These are phyloP conservation scores for Caranx melampygus DNA, from an alignment of 2,113 vertebrate genomes.

Conservation along the genomic window DNA sequence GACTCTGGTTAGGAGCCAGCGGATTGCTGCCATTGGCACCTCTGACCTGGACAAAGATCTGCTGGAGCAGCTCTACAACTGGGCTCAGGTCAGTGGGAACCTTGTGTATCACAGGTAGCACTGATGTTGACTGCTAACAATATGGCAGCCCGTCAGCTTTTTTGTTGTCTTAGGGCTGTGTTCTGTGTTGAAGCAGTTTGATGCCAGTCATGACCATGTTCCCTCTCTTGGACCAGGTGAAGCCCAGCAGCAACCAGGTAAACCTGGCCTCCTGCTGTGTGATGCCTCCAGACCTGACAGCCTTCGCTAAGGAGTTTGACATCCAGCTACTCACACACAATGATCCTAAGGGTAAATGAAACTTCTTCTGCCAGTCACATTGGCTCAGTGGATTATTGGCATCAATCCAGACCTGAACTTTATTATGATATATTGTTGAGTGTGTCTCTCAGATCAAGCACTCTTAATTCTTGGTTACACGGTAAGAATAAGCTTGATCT, in stretches of 20 bases:
- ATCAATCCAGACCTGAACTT: neutral
- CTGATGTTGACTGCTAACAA: neutral
- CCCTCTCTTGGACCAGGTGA: slow-evolving; percentile 84
- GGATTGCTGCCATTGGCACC: slow-evolving; percentile 94
- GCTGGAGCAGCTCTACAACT: slow-evolving; percentile 94
- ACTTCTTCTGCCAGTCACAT: neutral
- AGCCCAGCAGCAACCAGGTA: slow-evolving; percentile 98
- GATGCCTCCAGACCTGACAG: slow-evolving; percentile 98
- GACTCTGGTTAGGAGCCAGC: slow-evolving; percentile 89
- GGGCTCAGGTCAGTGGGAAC: slow-evolving; percentile 90
- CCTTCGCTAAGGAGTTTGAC: slow-evolving; percentile 96
- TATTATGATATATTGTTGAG: neutral
- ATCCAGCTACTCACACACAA: slow-evolving; percentile 98
- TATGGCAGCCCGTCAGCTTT: neutral
- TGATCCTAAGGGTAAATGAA: slow-evolving; percentile 92
- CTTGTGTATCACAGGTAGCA: neutral
- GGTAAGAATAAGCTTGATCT: no score
- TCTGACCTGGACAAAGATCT: slow-evolving; percentile 96
- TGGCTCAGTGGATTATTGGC: neutral
- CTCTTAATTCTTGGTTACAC: neutral
- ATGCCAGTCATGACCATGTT: neutral
- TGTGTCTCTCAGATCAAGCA: neutral
- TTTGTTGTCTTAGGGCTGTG: neutral
- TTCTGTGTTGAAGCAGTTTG: neutral
- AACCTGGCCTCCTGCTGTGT: slow-evolving; percentile 99